Evolutionary conservation across 2,888 invertebrate species (phyloP).

Genomic region (Pollenia angustigena): DNA sequence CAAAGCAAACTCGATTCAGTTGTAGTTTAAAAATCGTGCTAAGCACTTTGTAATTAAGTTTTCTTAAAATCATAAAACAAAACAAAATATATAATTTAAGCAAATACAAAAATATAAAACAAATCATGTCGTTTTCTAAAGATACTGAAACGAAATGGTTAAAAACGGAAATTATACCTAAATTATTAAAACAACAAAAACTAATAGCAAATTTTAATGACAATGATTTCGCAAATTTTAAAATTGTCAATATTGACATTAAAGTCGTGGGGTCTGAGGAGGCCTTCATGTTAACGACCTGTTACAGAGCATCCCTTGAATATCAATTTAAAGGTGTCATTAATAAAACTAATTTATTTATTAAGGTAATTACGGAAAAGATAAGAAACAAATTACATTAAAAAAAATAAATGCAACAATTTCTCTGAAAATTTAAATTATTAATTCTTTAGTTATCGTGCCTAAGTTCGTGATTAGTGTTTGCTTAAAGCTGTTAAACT

Average conservation of each 20-base stretch:
- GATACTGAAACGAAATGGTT: slow-evolving; percentile 77
- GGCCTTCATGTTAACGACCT: slow-evolving; percentile 81
- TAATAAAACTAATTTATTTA: slow-evolving; percentile 75
- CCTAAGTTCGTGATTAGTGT: neutral
- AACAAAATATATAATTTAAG: slow-evolving; percentile 2
- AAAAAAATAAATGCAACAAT: neutral
- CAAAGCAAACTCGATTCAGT: slow-evolving; percentile 31
- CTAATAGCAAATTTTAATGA: slow-evolving; percentile 64
- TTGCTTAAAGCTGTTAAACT: too few species aligned
- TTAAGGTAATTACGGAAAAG: slow-evolving; percentile 78
- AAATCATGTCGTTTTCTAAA: slow-evolving; percentile 48
- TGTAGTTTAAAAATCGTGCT: slow-evolving; percentile 32
- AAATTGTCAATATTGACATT: slow-evolving; percentile 75
- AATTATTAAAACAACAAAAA: slow-evolving; percentile 74
- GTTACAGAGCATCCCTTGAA: slow-evolving; percentile 78
- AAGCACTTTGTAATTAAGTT: slow-evolving; percentile 3
- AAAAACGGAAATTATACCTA: slow-evolving; percentile 73
- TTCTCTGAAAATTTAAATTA: too few species aligned
- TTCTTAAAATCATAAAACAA: neutral
- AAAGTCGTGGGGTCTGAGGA: slow-evolving; percentile 78
- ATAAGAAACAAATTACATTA: neutral
- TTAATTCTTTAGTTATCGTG: neutral
- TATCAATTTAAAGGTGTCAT: slow-evolving; percentile 74
- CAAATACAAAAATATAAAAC: slow-evolving; percentile 64
- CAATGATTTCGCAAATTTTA: slow-evolving; percentile 67